A percentile compares a stretch with the other conserved stretches of the same genome.
Evolutionary conservation across 2,888 invertebrate genomes (phyloP).

Genomic region (Lutraria lutraria): DNA sequence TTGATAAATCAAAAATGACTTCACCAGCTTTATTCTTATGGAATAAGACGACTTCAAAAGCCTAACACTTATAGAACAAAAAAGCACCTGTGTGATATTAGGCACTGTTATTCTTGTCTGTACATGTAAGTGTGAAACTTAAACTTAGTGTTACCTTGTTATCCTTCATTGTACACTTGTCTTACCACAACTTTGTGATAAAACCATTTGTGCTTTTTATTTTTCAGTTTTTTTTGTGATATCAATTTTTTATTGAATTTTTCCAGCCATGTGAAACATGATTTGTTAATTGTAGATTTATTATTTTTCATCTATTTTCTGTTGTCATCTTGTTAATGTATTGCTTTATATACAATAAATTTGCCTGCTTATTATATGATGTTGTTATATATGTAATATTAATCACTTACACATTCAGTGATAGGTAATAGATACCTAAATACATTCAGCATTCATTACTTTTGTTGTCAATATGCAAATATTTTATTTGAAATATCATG

Average conservation of each 20-base stretch:
- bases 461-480: no score
- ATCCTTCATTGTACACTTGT: no score
- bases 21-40: no score
- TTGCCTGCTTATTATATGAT: background rate
- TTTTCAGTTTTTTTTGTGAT: conserved; percentile 18
- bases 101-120: no score
- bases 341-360: conserved; percentile 15
- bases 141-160: no score
- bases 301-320: background rate
- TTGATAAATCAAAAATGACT: no score
- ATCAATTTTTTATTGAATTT: background rate
- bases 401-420: background rate
- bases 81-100: no score
- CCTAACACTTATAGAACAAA: no score
- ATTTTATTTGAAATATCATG: no score
- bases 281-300: background rate
- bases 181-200: background rate
- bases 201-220: background rate
- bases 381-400: background rate
- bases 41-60: no score
- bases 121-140: no score
- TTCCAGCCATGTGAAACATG: background rate
- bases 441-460: background rate
- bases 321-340: conserved; percentile 13
- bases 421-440: background rate